A percentile compares a stretch with the other conserved stretches of the same genome.
These are phyloP conservation scores for Drymonia ruficornis DNA, from an alignment of 2,888 invertebrate genomes.

Conservation along the genomic window DNA sequence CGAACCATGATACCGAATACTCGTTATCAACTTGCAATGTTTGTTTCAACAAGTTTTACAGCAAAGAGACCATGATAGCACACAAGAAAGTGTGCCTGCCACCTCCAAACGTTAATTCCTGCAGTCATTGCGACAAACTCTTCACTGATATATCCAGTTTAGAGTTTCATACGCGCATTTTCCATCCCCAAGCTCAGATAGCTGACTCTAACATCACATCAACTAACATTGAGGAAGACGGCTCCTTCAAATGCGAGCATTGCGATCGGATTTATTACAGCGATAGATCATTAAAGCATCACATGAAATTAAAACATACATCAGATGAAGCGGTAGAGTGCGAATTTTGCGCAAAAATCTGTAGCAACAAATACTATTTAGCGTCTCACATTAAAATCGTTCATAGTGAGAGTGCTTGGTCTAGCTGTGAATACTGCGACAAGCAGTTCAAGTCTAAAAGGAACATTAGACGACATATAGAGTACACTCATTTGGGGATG, in stretches of 20 bases:
- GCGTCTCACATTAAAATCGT: conserved; percentile 71
- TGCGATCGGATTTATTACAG: conserved; percentile 67
- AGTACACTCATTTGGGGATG: conserved; percentile 70
- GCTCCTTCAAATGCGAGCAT: conserved; percentile 56
- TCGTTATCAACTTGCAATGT: conserved; percentile 65
- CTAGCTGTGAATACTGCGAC: conserved; percentile 70
- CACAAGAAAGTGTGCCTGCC: conserved; percentile 64
- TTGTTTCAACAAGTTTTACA: conserved; percentile 67
- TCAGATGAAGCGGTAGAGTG: conserved; percentile 62
- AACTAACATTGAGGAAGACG: conserved; percentile 48
- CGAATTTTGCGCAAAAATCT: conserved; percentile 61
- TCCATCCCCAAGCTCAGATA: conserved; percentile 68
- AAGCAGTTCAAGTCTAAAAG: conserved; percentile 71
- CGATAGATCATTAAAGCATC: conserved; percentile 68
- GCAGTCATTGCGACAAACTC: conserved; percentile 66
- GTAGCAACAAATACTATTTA: conserved; percentile 69
- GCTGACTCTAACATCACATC: conserved; percentile 61
- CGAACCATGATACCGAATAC: conserved; percentile 60
- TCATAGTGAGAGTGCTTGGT: conserved; percentile 58
- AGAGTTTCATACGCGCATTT: conserved; percentile 66
- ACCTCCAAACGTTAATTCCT: conserved; percentile 58
- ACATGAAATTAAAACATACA: conserved; percentile 68
- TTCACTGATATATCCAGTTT: conserved; percentile 69
- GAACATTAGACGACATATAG: conserved; percentile 68
- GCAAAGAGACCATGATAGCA: conserved; percentile 53